Percentiles rank a stretch among this genome's conserved stretches.
phyloP scores from a whole-genome alignment of 2,888 invertebrate species.

The Metallyticus violacea region DNA sequence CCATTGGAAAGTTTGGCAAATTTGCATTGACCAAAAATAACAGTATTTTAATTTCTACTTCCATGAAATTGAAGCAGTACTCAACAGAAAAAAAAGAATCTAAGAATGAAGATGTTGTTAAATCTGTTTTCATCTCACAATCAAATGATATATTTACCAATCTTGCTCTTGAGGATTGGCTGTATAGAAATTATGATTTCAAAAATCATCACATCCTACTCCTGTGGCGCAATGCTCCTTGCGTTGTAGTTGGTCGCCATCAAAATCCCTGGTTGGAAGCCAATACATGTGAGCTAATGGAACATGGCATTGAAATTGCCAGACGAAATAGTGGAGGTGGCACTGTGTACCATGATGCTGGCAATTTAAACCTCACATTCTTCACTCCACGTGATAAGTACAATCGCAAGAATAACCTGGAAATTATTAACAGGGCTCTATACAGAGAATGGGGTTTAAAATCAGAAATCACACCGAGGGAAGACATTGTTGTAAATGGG shows the following conservation, averaged over 20 bases:
- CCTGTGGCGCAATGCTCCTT: constrained; percentile 90
- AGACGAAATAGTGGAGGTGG: constrained; percentile 94
- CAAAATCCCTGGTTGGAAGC: constrained; percentile 97
- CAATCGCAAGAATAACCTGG: constrained; percentile 82
- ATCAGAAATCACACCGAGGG: constrained; percentile 72
- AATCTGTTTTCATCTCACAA: constrained; percentile 89
- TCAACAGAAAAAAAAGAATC: background rate
- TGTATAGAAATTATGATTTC: constrained; percentile 85
- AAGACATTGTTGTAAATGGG: constrained; percentile 81
- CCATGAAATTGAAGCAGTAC: background rate
- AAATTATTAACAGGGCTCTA: constrained; percentile 79
- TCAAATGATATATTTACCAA: constrained; percentile 89
- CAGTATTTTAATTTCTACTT: background rate
- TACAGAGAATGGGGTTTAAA: constrained; percentile 78
- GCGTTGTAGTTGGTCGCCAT: constrained; percentile 93
- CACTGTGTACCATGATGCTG: constrained; percentile 93
- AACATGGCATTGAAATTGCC: constrained; percentile 70
- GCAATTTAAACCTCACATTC: constrained; percentile 91
- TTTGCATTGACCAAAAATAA: background rate
- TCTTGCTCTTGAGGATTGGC: constrained; percentile 94
- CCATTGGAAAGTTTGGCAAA: background rate
- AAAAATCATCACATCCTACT: constrained; percentile 79
- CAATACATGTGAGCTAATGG: constrained; percentile 65
- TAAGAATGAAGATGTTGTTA: constrained; percentile 53
- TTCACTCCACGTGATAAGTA: constrained; percentile 82